phyloP scores from a whole-genome alignment of 1,140 invertebrate species.

The Rhagoletis zephyria region DNA sequence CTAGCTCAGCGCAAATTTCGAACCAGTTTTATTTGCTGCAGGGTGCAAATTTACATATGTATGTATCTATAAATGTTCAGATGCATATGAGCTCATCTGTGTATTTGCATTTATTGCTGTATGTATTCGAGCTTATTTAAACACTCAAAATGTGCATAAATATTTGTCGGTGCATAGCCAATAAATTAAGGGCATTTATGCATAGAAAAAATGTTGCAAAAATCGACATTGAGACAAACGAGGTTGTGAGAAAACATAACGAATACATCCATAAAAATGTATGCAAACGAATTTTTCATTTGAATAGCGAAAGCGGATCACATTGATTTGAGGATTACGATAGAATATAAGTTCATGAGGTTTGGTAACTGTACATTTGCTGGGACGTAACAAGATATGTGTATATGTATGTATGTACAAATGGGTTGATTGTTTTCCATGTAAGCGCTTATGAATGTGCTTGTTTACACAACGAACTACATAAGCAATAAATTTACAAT shows the following conservation, averaged over 20 bases:
- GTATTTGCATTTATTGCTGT: slow-evolving; percentile 11
- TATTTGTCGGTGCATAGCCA: slow-evolving; percentile 35
- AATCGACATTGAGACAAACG: background rate
- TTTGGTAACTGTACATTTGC: no score
- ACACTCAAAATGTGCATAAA: slow-evolving; percentile 33
- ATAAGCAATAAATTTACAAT: slow-evolving; percentile 16
- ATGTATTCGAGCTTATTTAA: slow-evolving; percentile 35
- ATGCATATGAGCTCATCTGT: background rate
- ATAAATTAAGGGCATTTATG: slow-evolving; percentile 26
- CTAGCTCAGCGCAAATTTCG: no score
- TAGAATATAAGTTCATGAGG: no score
- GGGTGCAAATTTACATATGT: no score
- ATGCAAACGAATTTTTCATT: slow-evolving; percentile 17
- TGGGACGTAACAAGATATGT: background rate
- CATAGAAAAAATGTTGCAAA: background rate
- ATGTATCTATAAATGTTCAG: background rate
- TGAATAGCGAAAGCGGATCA: background rate
- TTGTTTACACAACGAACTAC: slow-evolving; percentile 27
- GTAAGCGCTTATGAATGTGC: slow-evolving; percentile 34
- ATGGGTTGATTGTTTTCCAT: background rate
- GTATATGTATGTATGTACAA: background rate
- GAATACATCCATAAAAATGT: background rate
- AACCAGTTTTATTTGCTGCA: no score
- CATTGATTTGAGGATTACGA: background rate
- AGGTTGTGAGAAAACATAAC: background rate